Conservation (phyloP, 2,797 vertebrate species). For the Centroberyx gerrardi region DNA sequence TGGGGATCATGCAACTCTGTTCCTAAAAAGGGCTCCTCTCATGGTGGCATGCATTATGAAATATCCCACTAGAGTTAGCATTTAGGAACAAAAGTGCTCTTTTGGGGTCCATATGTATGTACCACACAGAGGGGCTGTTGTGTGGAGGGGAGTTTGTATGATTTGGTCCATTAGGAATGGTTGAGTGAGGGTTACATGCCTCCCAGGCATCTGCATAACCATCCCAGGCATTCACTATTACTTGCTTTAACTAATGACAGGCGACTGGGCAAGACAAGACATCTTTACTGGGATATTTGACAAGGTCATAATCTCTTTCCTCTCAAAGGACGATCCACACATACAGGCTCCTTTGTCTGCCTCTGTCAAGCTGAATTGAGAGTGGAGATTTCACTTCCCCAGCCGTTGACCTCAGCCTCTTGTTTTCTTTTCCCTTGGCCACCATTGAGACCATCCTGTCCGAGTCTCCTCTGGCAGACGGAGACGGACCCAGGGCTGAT, state of each 20-base stretch:
- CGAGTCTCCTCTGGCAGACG: constrained; percentile 37
- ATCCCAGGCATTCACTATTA: constrained; percentile 77
- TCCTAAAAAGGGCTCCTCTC: constrained; percentile 75
- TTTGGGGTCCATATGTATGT: constrained; percentile 72
- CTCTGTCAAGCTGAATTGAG: constrained; percentile 65
- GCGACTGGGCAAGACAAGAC: constrained; percentile 72
- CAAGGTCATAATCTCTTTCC: constrained; percentile 77
- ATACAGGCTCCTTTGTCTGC: constrained; percentile 74
- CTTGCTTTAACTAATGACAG: constrained; percentile 79
- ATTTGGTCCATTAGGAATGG: constrained; percentile 79
- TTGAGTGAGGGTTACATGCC: constrained; percentile 72
- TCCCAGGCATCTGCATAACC: constrained; percentile 78
- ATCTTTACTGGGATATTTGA: constrained; percentile 78
- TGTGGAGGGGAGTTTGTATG: constrained; percentile 77
- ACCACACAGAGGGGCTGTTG: constrained; percentile 79
- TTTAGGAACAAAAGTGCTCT: constrained; percentile 84
- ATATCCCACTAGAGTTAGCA: constrained; percentile 77
- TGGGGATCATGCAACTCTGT: constrained; percentile 66
- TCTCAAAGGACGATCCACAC: constrained; percentile 70
- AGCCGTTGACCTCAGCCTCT: constrained; percentile 75
- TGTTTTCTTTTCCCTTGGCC: constrained; percentile 77
- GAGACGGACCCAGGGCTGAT: constrained; percentile 63
- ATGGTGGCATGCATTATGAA: constrained; percentile 77
- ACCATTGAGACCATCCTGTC: constrained; percentile 72
- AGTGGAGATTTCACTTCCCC: constrained; percentile 73